phyloP scores from a whole-genome alignment of 92 coral and sea anemone species.

The Virgularia gustaviana region DNA sequence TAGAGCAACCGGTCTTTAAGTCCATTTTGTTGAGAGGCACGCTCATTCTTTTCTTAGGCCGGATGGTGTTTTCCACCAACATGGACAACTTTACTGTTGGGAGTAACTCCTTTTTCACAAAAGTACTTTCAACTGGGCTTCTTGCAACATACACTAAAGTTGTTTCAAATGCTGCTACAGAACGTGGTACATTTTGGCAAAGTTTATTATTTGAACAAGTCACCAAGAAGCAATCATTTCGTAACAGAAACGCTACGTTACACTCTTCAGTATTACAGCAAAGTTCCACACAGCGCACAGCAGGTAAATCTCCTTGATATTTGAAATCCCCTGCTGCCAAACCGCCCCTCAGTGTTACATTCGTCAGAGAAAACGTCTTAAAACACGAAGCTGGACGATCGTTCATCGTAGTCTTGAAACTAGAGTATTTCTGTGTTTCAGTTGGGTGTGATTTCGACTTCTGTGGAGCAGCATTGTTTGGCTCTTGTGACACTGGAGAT shows the following conservation, averaged over 20 bases:
- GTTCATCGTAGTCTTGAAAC: not conserved
- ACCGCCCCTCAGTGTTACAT: conserved; percentile 82
- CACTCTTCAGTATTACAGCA: conserved; percentile 65
- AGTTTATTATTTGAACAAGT: conserved; percentile 60
- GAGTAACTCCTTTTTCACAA: conserved; percentile 20
- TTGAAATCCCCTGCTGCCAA: conserved; percentile 86
- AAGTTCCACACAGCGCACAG: conserved; percentile 60
- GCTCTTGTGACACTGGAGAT: not conserved
- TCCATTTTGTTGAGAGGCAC: no score
- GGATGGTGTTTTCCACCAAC: no score
- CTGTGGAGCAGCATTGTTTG: no score
- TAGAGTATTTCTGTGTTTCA: not conserved
- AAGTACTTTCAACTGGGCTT: conserved; percentile 9
- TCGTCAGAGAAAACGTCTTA: conserved; percentile 9
- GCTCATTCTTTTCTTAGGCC: no score
- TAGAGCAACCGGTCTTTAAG: not conserved
- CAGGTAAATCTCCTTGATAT: conserved; percentile 57
- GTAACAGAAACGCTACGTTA: conserved; percentile 72
- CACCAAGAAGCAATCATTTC: conserved; percentile 67
- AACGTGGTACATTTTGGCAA: conserved; percentile 66
- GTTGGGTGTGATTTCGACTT: not conserved
- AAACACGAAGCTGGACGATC: not conserved
- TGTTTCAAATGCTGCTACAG: not conserved
- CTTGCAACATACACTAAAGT: conserved; percentile 12
- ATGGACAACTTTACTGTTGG: conserved; percentile 20